Evolutionary conservation across 2,888 invertebrate genomes (phyloP), one percentile per base, ranked within the genome.

Genomic region (Crossocerus cetratus): DNA sequence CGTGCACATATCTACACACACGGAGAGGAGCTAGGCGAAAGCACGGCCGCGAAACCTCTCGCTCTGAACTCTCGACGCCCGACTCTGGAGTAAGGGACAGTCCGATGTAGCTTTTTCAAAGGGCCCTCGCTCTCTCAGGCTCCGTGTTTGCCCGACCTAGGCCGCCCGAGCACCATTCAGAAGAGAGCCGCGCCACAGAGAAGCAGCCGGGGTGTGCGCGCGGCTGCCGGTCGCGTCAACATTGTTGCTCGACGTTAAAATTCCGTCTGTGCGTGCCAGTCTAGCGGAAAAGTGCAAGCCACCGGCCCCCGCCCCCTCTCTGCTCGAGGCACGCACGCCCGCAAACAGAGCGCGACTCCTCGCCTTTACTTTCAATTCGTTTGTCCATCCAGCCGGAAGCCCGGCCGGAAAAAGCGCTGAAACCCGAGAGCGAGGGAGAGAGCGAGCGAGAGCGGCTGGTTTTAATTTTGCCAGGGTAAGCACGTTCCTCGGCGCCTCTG

Each of bases 91-190:
- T 49, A 60, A 59, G 60, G 65, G 32, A 21, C 49, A 68, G 49
- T 16, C n/a, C 49, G 13, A 49, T 16, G 32, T 16, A 49, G n/a
- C 49, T 49, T 49, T 49, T 49, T 49, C 49, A 49, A 49, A 49
- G 16, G 49, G 1, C n/a, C 49, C 14, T n/a, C 49, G 16, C 49
- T 14, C 49, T 4, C 13, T 14, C 4, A 14, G 49, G 16, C 8
- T 13, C 4, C 49, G 84, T 70, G 60, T 72, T 72, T 79, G 77
- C 82, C 83, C 85, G 32, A 11, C 84, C 82, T 83, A 82, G 84
- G 81, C 49, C 49, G n/a, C n/a, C n/a, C n/a, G n/a, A n/a, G n/a
- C n/a, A n/a, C n/a, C n/a, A n/a, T n/a, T n/a, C n/a, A n/a, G n/a
- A n/a, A n/a, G n/a, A n/a, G n/a, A n/a, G n/a, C n/a, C n/a, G n/a